Percentiles rank a stretch among this genome's conserved stretches.
phyloP scores from a whole-genome alignment of 2,113 vertebrate genomes.

The Bubo blakistoni region DNA sequence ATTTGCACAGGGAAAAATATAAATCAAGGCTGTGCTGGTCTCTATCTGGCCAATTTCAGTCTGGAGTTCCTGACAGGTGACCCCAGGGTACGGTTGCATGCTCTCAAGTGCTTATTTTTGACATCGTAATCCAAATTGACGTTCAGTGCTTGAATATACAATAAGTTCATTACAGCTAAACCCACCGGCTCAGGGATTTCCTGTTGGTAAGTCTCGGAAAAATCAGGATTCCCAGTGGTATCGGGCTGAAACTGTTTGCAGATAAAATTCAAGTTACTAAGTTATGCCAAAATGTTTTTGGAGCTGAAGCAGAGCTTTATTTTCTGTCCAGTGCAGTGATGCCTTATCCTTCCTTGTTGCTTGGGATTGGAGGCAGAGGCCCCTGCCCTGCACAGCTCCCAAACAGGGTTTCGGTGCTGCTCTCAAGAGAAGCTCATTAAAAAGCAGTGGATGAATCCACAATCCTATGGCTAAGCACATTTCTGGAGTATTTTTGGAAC shows the following conservation, averaged over 20 bases:
- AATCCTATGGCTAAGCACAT: neutral
- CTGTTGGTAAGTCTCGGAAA: slow-evolving; percentile 32
- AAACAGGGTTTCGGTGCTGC: neutral
- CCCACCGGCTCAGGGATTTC: slow-evolving; percentile 39
- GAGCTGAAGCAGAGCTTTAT: neutral
- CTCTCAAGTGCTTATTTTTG: slow-evolving; percentile 27
- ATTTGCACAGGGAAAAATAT: neutral
- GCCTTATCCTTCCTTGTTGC: neutral
- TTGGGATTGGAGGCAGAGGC: neutral
- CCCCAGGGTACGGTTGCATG: neutral
- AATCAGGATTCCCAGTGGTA: slow-evolving; percentile 22
- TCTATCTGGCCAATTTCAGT: slow-evolving; percentile 30
- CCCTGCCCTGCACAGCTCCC: neutral
- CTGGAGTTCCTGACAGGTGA: slow-evolving; percentile 51
- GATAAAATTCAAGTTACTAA: slow-evolving; percentile 38
- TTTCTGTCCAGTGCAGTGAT: neutral
- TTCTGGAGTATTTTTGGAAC: neutral
- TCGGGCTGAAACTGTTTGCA: neutral
- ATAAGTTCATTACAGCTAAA: slow-evolving; percentile 55
- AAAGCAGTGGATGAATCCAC: neutral
- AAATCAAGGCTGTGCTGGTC: neutral
- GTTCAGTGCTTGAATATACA: neutral
- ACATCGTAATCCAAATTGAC: slow-evolving; percentile 40
- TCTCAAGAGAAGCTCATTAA: neutral
- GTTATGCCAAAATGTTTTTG: neutral